Evolutionary conservation across 2,113 vertebrate genomes (phyloP).

Genomic region (Hydrochoerus hydrochaeris): DNA sequence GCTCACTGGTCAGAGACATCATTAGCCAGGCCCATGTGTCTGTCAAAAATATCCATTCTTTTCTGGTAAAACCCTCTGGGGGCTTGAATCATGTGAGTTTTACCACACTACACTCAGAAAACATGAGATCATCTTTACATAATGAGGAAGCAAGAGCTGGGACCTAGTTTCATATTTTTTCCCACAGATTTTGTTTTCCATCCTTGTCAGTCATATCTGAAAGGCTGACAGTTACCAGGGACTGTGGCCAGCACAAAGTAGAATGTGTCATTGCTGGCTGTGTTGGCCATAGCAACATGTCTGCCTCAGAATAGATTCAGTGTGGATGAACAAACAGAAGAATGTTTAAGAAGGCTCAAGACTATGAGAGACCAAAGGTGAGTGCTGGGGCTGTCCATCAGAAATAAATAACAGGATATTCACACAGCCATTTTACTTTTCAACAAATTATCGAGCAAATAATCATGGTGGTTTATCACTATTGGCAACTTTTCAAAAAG

Average conservation of each 20-base stretch:
- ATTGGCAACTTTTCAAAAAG: conserved; percentile 38
- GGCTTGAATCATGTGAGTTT: conserved; percentile 63
- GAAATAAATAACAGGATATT: conserved; percentile 12
- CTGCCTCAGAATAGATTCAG: conserved; percentile 23
- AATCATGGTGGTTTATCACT: conserved; percentile 39
- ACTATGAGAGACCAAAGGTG: conserved; percentile 2
- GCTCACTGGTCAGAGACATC: neutral
- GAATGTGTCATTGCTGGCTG: conserved; percentile 29
- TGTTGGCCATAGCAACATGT: conserved; percentile 46
- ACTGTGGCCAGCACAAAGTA: conserved; percentile 38
- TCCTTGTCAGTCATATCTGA: conserved; percentile 63
- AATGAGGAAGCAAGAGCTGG: conserved; percentile 47
- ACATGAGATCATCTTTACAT: conserved; percentile 73
- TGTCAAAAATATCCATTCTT: conserved; percentile 39
- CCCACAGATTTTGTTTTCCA: conserved; percentile 69
- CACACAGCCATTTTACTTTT: conserved; percentile 39
- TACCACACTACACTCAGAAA: conserved; percentile 51
- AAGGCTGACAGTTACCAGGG: conserved; percentile 67
- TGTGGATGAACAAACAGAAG: neutral
- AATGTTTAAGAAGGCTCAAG: neutral
- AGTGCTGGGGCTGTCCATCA: neutral
- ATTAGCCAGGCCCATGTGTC: neutral
- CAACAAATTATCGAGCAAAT: conserved; percentile 43
- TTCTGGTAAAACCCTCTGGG: neutral
- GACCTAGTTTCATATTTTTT: conserved; percentile 61